Base-by-base conservation (phyloP, 2,888 invertebrate species). In the Chrysolina americana region DNA sequence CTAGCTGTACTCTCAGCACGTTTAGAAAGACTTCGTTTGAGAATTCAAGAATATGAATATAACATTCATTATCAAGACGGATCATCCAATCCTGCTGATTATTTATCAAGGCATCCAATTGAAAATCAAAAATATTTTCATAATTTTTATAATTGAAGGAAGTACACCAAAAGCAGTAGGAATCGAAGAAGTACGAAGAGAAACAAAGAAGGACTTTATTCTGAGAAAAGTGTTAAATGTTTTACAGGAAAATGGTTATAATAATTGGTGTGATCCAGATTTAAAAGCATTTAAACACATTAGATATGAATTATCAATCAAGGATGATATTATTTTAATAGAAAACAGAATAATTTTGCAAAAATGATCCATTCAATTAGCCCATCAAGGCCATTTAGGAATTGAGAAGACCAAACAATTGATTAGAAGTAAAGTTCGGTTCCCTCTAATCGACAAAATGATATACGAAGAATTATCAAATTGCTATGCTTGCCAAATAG, bases 361-460 rank as follows among this genome's bases (percentile, higher is more conserved):
- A 41, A 63, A 13, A 15, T 3, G 36, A 10, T 36, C 36, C 36
- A 50, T 36, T 19, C 41, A 64, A 36, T 21, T 64, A 64, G 41
- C 41, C 10, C 64, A 64, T 10, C 36, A 41, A 64, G 41, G 41
- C 11, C 64, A 17, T 13, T 41, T 41, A 19, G 41, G 13, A 10
- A 59, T 59, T 4, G 59, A 21, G 1, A 64, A 36, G 19, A 64
- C 64, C 11, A 64, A 41, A 41, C 64, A 64, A 64, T n/a, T 64
- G n/a, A 63, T 63, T 41, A 63, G 41, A 9, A 13, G 41, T 19
- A 17, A 41, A 64, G 41, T 41, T 19, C 41, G 41, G 41, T 64
- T 64, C 36, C 41, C 64, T 41, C 11, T 19, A 10, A 64, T 64
- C n/a, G 62, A 36, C 23, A 23, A 28, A 36, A 36, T 62, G 2